These are phyloP conservation scores for Crotalus tigris DNA, from an alignment of 2,113 vertebrate genomes.

Conservation along the genomic window DNA sequence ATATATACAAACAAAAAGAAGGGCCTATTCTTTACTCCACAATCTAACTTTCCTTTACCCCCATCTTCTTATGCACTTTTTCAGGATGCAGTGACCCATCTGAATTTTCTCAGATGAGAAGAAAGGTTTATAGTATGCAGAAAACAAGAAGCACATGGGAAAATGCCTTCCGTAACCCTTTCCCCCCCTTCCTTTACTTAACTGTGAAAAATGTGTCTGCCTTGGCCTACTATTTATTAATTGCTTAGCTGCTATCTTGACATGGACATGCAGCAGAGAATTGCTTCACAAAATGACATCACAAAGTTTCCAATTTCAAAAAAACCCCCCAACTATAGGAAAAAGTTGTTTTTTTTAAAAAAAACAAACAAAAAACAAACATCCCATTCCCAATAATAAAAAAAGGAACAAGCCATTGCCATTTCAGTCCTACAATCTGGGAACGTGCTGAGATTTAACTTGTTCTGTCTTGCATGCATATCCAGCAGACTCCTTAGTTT, in stretches of 20 bases:
- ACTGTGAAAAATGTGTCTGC: constrained; percentile 38
- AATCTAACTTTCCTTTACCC: constrained; percentile 31
- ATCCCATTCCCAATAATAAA: constrained; percentile 32
- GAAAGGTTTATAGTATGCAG: constrained; percentile 65
- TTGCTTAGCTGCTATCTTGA: constrained; percentile 35
- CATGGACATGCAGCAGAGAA: constrained; percentile 11
- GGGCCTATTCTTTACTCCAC: constrained; percentile 46
- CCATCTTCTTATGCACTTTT: constrained; percentile 54
- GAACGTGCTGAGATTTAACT: constrained; percentile 44
- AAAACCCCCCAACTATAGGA: background rate
- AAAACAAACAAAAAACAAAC: background rate
- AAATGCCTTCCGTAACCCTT: constrained; percentile 72
- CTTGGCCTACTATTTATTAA: constrained; percentile 24
- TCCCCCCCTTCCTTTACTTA: constrained; percentile 62
- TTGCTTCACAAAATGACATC: constrained; percentile 29
- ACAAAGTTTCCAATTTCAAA: constrained; percentile 26
- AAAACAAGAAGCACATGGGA: constrained; percentile 75
- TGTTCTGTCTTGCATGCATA: constrained; percentile 31
- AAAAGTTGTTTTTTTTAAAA: constrained; percentile 25
- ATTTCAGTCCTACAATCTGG: constrained; percentile 20
- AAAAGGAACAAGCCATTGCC: background rate
- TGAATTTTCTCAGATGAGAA: constrained; percentile 66
- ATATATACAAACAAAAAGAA: constrained; percentile 49
- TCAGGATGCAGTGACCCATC: constrained; percentile 64
- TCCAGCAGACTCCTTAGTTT: constrained; percentile 22